Conservation (phyloP, 2,797 vertebrate genomes). For the Lycodopsis pacificus region DNA sequence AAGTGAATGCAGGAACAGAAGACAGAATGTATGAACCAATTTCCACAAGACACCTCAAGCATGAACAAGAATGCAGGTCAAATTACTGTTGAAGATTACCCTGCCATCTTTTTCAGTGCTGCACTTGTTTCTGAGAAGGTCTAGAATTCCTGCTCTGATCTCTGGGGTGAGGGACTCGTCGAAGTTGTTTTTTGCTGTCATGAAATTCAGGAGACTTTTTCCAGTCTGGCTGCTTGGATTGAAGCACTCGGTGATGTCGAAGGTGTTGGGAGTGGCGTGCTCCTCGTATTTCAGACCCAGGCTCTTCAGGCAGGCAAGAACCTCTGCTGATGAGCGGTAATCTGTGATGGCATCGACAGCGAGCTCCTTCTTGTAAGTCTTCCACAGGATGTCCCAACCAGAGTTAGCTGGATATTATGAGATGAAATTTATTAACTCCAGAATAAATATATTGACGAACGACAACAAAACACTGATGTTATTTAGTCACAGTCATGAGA, state of each 20-base stretch:
- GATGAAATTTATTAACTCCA: not conserved
- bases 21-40: not conserved
- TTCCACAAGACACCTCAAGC: slow-evolving; percentile 36
- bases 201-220: slow-evolving; percentile 68
- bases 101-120: slow-evolving; percentile 71
- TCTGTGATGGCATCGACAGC: slow-evolving; percentile 52
- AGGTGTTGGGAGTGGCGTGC: slow-evolving; percentile 41
- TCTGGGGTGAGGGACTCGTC: slow-evolving; percentile 66
- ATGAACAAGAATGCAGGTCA: slow-evolving; percentile 69
- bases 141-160: slow-evolving; percentile 69
- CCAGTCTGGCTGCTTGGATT: slow-evolving; percentile 50
- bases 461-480: not conserved
- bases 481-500: not conserved
- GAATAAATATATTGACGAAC: not conserved
- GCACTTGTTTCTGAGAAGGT: slow-evolving; percentile 74
- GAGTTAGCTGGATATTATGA: slow-evolving; percentile 38
- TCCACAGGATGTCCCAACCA: slow-evolving; percentile 79
- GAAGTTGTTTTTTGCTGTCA: slow-evolving; percentile 70
- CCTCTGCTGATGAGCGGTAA: slow-evolving; percentile 64
- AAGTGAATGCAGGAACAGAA: not conserved
- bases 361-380: slow-evolving; percentile 68
- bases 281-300: slow-evolving; percentile 74
- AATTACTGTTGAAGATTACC: slow-evolving; percentile 55
- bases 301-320: slow-evolving; percentile 59
- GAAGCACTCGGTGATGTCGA: slow-evolving; percentile 76